Base-by-base conservation (phyloP, 1,140 invertebrate genomes). In the Drosophila azteca region DNA sequence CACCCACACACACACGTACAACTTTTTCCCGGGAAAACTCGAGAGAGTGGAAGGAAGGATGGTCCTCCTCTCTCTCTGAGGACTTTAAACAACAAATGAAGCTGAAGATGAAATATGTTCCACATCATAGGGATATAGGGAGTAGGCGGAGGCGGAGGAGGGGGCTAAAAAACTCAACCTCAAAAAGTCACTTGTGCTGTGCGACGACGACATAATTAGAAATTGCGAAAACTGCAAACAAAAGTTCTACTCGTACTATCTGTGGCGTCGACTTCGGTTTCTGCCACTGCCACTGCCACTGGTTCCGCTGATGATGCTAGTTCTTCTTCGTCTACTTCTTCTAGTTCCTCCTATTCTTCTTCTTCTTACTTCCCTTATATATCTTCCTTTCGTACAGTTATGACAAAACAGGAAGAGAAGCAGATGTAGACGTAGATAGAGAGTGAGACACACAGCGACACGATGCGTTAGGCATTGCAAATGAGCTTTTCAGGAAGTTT, bases 221-320 rank as follows among this genome's bases (percentile, higher is more conserved):
- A 79, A 79, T 77, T 77, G 63, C 62, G 11, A 79, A 79, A 77
- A 77, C 70, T 64, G 60, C 74, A 60, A 61, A 61, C 52, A 55
- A 72, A 63, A 77, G 3, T 39, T 39, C 35, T 39, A 13, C 11
- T 11, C 17, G 17, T 39, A 13, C 35, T 39, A 39, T 39, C 35
- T 39, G 35, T 11, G 35, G 11, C 35, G 11, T 5, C 35, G 35
- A 5, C 24, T 4, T 11, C 11, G 11, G 9, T 11, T 39, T 11
- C 35, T 39, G 35, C 35, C 11, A 4, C 35, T 39, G 31, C 31
- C 17, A 20, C 17, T 20, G 17, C 17, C 17, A 20, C 17, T 20
- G 17, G 0, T 11, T 1, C 31, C 11, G 11, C 35, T 39, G 35
- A 31, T 31, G 7, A 31, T 31, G 31, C 8, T 31, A 8, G 31